A percentile compares a stretch with the other conserved stretches of the same genome.
These are phyloP conservation scores for Osmoderma eremita DNA, from an alignment of 2,888 invertebrate species.

Conservation along the genomic window DNA sequence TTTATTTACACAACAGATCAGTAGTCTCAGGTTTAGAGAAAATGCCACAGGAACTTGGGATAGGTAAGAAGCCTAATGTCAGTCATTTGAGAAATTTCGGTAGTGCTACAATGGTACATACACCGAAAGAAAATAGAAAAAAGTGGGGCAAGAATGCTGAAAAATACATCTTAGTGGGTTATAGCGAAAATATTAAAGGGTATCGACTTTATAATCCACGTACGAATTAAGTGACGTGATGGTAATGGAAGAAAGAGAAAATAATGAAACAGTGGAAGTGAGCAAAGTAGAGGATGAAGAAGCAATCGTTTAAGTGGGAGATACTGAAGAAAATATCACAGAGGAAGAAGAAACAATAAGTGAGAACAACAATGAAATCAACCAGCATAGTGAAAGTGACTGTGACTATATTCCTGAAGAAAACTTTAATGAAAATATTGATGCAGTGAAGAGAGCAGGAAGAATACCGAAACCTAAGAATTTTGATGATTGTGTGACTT, in stretches of 20 bases:
- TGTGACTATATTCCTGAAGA: background rate
- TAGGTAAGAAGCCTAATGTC: background rate
- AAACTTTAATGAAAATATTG: too few species aligned
- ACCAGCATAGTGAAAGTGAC: background rate
- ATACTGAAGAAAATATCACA: background rate
- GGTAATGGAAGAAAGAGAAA: background rate
- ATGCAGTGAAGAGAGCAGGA: background rate
- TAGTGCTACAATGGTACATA: background rate
- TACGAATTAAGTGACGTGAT: background rate
- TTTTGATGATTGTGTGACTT: too few species aligned
- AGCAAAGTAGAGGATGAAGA: background rate
- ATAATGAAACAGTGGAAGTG: background rate
- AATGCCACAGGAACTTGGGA: background rate
- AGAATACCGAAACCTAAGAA: background rate
- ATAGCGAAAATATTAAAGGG: constrained; percentile 40
- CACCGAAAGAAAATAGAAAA: background rate
- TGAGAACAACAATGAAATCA: background rate
- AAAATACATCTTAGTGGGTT: constrained; percentile 53
- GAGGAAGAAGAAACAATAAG: background rate
- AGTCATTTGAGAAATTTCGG: background rate
- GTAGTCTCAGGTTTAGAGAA: background rate
- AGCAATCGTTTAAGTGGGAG: background rate
- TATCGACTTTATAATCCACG: background rate
- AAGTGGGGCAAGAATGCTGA: background rate
- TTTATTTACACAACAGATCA: background rate